These are phyloP conservation scores for Acinonyx jubatus DNA, from an alignment of 2,113 vertebrate species.

Conservation along the genomic window DNA sequence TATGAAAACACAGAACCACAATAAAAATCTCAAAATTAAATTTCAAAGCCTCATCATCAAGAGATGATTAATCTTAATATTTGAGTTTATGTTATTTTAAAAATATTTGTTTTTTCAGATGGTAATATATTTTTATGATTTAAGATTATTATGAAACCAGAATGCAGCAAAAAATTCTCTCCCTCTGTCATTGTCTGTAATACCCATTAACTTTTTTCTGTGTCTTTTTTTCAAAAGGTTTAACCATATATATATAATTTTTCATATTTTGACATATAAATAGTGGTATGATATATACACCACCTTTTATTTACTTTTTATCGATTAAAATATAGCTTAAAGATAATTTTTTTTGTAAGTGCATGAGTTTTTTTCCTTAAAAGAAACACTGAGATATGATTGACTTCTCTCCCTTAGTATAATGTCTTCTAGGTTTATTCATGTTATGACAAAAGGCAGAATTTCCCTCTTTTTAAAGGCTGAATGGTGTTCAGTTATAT, in stretches of 20 bases:
- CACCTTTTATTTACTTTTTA: not conserved
- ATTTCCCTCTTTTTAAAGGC: not conserved
- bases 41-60: not conserved
- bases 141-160: not conserved
- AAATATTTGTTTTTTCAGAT: not conserved
- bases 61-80: not conserved
- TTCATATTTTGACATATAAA: not conserved
- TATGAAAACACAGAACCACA: not conserved
- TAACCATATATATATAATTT: not conserved
- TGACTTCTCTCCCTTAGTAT: not conserved
- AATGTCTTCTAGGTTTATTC: not conserved
- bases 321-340: not conserved
- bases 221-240: not conserved
- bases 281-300: not conserved
- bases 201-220: not conserved
- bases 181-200: not conserved
- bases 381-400: not conserved
- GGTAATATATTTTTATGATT: not conserved
- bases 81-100: not conserved
- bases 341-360: not conserved
- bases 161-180: not conserved
- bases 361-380: not conserved
- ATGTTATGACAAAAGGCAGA: not conserved
- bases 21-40: not conserved
- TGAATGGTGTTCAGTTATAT: not conserved